Percentiles rank a stretch among this genome's conserved stretches.
Conservation (phyloP, 2,797 vertebrate genomes). For the Semotilus atromaculatus region DNA sequence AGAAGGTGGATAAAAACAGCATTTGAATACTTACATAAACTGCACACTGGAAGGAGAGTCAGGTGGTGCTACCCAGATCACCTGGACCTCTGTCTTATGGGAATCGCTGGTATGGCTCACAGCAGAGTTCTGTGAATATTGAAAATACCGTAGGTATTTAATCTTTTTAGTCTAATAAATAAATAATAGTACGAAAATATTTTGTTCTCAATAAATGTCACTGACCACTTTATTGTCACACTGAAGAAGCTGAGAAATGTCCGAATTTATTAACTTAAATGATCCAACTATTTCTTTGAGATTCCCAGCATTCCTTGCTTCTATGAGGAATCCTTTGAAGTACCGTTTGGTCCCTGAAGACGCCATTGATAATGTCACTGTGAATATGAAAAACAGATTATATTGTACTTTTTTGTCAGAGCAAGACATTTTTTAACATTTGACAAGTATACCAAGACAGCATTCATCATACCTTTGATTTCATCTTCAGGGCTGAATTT, state of each 20-base stretch:
- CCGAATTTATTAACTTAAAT: conserved; percentile 73
- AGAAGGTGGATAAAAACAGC: background rate
- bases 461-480: conserved; percentile 79
- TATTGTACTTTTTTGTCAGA: background rate
- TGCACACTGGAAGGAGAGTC: conserved; percentile 74
- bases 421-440: background rate
- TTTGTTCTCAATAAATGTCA: background rate
- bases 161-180: background rate
- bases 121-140: conserved; percentile 80
- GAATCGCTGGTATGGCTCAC: conserved; percentile 82
- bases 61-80: conserved; percentile 79
- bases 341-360: conserved; percentile 14
- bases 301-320: conserved; percentile 77
- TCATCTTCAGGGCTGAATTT: conserved; percentile 77
- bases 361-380: conserved; percentile 79
- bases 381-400: conserved; percentile 29
- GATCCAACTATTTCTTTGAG: conserved; percentile 74
- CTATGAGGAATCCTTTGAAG: conserved; percentile 86
- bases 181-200: background rate
- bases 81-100: conserved; percentile 78
- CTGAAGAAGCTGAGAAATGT: conserved; percentile 79
- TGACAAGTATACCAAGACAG: background rate
- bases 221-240: conserved; percentile 79
- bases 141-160: conserved; percentile 5
- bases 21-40: conserved; percentile 82